Evolutionary conservation across 2,888 invertebrate species (phyloP).

Genomic region (Ectropis crepuscularia): DNA sequence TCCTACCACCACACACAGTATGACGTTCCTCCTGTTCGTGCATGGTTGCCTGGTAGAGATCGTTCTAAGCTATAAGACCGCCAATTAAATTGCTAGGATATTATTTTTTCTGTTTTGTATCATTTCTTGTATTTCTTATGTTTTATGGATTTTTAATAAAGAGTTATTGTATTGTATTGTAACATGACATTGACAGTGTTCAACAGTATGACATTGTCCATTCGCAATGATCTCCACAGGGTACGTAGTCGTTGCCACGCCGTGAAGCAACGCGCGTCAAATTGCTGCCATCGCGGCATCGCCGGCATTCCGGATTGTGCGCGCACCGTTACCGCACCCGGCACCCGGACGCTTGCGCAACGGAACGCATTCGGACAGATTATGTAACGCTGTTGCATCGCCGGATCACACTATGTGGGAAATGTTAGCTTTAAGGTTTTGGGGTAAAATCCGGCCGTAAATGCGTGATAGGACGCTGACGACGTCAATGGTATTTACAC

Average conservation of each 20-base stretch:
- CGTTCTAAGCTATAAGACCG: no score
- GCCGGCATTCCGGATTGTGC: conserved; percentile 78
- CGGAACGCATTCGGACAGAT: conserved; percentile 69
- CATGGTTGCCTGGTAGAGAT: no score
- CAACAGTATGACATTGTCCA: background rate
- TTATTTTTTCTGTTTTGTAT: no score
- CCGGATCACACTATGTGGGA: conserved; percentile 54
- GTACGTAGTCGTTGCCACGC: conserved; percentile 5
- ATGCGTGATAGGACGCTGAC: conserved; percentile 6
- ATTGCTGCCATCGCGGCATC: conserved; percentile 77
- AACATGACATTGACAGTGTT: no score
- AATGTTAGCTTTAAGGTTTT: conserved; percentile 7
- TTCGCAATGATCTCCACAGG: background rate
- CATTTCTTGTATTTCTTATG: no score
- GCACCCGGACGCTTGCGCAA: conserved; percentile 80
- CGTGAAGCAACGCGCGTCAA: conserved; percentile 75
- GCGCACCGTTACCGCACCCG: conserved; percentile 77
- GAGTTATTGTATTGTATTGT: no score
- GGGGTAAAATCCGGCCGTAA: conserved; percentile 10
- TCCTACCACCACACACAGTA: no score
- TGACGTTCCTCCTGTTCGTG: no score
- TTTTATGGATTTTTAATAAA: no score
- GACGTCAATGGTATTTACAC: background rate
- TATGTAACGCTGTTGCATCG: conserved; percentile 71
- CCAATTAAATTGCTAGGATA: no score